Evolutionary conservation across 2,888 invertebrate genomes (phyloP), one percentile per base, ranked within the genome.

Genomic region (Euphydryas editha): DNA sequence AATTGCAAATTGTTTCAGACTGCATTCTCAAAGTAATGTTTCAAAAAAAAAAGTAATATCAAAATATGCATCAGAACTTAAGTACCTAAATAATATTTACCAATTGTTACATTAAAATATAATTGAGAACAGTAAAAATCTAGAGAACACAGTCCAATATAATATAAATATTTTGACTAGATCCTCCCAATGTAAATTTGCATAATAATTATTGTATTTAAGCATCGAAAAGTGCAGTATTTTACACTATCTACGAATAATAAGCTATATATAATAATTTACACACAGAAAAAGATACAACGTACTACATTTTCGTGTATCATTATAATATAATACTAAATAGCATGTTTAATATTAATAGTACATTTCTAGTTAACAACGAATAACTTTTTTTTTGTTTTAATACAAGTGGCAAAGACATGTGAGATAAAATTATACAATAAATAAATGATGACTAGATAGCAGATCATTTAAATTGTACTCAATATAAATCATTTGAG

Each of bases 191-290:
- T 51, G 15, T 51, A 24, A 51, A 24, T 21, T 24, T 24, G 24
- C 55, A 63, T 39, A 17, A 59, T 17, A 44, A 15, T 59, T 30
- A 47, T 11, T 11, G 49, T 18, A 58, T 17, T 54, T 36, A 21
- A 51, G 49, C 58, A 30, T 56, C 65, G 37, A 65, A 62, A 55
- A 51, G 70, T 68, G 81, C 75, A 80, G 59, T 74, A 76, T 81
- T 82, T 81, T 85, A 85, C 83, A 87, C 81, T 82, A 77, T 83
- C 81, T 87, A 85, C 15, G 15, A 79, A 82, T 88, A 86, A 76
- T 72, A 86, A 88, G 87, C 86, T 76, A 79, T 83, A 81, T 84
- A 82, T 85, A 84, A 82, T 85, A 75, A 78, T 81, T 78, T 81
- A 85, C 83, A 83, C 83, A 81, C 81, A 83, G 77, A 79, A 75